Evolutionary conservation across 2,113 vertebrate species (phyloP).

Genomic region (Panthera leo): DNA sequence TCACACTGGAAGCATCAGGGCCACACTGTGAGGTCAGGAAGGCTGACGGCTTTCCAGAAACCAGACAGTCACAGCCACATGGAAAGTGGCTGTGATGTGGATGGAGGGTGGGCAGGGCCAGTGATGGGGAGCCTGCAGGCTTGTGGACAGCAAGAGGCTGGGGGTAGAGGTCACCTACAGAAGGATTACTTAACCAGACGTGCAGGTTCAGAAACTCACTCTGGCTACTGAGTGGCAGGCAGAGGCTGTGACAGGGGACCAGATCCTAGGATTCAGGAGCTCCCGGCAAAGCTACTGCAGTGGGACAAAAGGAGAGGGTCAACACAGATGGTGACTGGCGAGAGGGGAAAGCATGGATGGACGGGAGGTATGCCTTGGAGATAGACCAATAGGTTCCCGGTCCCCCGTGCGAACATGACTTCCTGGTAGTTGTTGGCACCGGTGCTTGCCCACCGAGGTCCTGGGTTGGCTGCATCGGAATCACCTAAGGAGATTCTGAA

Average conservation of each 20-base stretch:
- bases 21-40: neutral
- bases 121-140: neutral
- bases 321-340: accelerated
- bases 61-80: neutral
- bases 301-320: too few relatives aligned
- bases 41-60: neutral
- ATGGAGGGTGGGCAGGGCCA: neutral
- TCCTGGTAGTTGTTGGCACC: accelerated
- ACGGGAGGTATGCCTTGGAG: neutral
- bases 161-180: neutral
- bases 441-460: neutral
- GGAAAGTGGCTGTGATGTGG: too few relatives aligned
- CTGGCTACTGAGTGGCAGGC: neutral
- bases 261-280: neutral
- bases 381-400: too few relatives aligned
- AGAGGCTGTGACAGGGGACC: neutral
- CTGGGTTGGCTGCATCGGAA: neutral
- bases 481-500: neutral
- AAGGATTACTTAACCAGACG: neutral
- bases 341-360: neutral
- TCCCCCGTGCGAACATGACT: neutral
- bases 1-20: accelerated
- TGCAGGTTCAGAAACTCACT: accelerated
- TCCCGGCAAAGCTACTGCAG: neutral
- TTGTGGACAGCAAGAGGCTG: neutral